phyloP scores from a whole-genome alignment of 2,888 invertebrate species.

The Elegia similella region DNA sequence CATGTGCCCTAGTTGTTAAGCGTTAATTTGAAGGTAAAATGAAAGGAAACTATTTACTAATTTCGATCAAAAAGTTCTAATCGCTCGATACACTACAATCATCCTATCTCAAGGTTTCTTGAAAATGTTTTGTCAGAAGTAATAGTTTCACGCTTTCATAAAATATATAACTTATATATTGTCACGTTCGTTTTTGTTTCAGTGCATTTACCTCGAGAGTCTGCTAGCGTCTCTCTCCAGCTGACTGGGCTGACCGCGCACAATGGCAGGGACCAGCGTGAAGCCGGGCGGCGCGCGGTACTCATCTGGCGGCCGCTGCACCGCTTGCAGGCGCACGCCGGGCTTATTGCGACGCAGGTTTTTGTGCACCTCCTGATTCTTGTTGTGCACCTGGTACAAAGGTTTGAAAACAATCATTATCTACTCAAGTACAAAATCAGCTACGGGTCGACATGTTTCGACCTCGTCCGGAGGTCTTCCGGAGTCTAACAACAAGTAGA shows the following conservation, averaged over 20 bases:
- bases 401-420: neutral
- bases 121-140: no score
- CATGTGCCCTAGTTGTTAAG: no score
- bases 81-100: no score
- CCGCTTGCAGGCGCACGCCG: slow-evolving; percentile 76
- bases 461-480: no score
- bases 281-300: slow-evolving; percentile 84
- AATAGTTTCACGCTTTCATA: no score
- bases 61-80: no score
- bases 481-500: no score
- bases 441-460: no score
- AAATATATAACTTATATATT: no score
- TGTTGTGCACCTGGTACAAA: slow-evolving; percentile 81
- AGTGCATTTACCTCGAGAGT: slow-evolving; percentile 57
- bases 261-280: slow-evolving; percentile 79
- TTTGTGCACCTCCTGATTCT: slow-evolving; percentile 85
- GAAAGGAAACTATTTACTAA: neutral
- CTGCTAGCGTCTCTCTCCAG: slow-evolving; percentile 65
- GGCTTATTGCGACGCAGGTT: slow-evolving; percentile 84
- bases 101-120: no score
- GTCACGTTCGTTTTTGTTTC: no score
- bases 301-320: slow-evolving; percentile 79
- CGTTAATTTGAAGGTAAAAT: neutral
- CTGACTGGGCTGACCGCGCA: slow-evolving; percentile 62
- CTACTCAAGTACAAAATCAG: no score